Evolutionary conservation across 2,888 invertebrate genomes (phyloP).

Genomic region (Brassicogethes aeneus): DNA sequence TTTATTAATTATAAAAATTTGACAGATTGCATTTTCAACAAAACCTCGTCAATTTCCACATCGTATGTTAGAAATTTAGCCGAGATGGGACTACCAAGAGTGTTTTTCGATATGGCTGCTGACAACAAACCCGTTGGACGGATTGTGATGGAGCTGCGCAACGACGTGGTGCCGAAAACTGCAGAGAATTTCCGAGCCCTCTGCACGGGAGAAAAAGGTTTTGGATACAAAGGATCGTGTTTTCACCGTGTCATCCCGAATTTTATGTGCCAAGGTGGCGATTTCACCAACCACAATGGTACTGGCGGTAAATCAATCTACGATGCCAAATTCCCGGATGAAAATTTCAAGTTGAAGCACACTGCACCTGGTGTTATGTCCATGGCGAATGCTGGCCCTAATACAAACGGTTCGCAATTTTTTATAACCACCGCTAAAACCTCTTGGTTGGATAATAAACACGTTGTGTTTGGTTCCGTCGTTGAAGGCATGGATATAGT

Average conservation of each 20-base stretch:
- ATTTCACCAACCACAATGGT: constrained; percentile 91
- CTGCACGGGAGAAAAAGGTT: constrained; percentile 93
- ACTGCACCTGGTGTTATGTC: constrained; percentile 86
- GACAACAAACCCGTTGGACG: constrained; percentile 72
- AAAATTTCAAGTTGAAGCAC: constrained; percentile 94
- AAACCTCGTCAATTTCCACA: too few species aligned
- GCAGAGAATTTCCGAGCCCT: constrained; percentile 95
- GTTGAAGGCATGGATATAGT: constrained; percentile 89
- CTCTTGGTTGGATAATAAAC: constrained; percentile 87
- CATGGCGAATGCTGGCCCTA: constrained; percentile 95
- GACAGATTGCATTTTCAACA: too few species aligned
- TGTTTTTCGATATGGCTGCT: constrained; percentile 83
- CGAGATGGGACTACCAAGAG: constrained; percentile 78
- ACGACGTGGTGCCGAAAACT: constrained; percentile 89
- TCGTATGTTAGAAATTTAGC: too few species aligned
- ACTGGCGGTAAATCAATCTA: constrained; percentile 96
- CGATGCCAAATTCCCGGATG: constrained; percentile 91
- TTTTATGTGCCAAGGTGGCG: constrained; percentile 97
- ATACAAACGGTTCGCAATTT: constrained; percentile 96
- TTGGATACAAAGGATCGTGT: constrained; percentile 86
- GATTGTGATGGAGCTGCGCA: constrained; percentile 81
- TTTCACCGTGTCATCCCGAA: constrained; percentile 96
- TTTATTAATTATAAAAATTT: too few species aligned
- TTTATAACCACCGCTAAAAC: constrained; percentile 92
- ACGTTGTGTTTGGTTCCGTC: constrained; percentile 89